Evolutionary conservation across 2,113 vertebrate species (phyloP).

Genomic region (Brienomyrus longianalis): DNA sequence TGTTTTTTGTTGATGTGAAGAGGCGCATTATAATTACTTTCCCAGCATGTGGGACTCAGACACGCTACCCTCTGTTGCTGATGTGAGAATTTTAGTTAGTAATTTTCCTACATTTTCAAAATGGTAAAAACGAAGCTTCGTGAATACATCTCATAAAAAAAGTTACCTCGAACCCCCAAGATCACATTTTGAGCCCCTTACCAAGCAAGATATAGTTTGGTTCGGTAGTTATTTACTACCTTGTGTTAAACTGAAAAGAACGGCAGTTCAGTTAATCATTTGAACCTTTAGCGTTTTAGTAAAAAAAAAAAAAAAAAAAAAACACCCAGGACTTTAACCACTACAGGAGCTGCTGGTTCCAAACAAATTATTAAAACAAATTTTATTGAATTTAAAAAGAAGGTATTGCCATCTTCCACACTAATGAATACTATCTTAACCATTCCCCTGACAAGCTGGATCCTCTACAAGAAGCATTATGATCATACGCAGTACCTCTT

Average conservation of each 20-base stretch:
- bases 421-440: neutral
- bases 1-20: neutral
- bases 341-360: neutral
- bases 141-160: neutral
- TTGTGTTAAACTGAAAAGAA: neutral
- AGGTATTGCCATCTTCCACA: neutral
- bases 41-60: neutral
- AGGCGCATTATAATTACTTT: neutral
- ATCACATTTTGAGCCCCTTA: neutral
- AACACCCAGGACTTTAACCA: neutral
- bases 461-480: neutral
- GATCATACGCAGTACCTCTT: neutral
- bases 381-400: neutral
- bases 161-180: neutral
- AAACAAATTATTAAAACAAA: neutral
- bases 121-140: neutral
- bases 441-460: neutral
- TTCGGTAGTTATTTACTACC: neutral
- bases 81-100: neutral
- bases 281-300: neutral
- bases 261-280: neutral
- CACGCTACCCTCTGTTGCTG: constrained; percentile 25
- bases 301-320: neutral
- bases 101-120: neutral
- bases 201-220: neutral